These are phyloP conservation scores for Champsocephalus esox DNA, from an alignment of 2,797 vertebrate genomes.

Conservation along the genomic window DNA sequence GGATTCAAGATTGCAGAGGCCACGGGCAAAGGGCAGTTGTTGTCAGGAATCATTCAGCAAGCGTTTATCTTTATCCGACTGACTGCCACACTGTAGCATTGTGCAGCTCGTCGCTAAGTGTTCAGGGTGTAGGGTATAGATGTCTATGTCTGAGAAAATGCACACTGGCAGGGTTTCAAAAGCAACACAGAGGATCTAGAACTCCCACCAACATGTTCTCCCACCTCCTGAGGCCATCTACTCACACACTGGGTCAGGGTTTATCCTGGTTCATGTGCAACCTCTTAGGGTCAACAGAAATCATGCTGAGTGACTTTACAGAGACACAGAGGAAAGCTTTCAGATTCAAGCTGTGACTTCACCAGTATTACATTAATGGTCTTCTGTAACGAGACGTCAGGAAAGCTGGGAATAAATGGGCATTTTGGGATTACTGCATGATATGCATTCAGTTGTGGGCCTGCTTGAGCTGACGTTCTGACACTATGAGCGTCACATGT, in stretches of 20 bases:
- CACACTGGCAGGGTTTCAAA: constrained; percentile 74
- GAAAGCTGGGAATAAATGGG: constrained; percentile 26
- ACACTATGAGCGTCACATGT: constrained; percentile 28
- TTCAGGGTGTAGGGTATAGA: constrained; percentile 60
- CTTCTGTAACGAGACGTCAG: constrained; percentile 39
- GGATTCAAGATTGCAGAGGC: constrained; percentile 61
- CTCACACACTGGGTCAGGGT: constrained; percentile 78
- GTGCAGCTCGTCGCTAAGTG: constrained; percentile 54
- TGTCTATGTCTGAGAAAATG: constrained; percentile 74
- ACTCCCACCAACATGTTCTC: constrained; percentile 71
- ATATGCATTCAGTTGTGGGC: constrained; percentile 19
- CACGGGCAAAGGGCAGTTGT: constrained; percentile 66
- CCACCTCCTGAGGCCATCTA: constrained; percentile 68
- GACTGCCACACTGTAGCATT: constrained; percentile 49
- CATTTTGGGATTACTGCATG: constrained; percentile 27
- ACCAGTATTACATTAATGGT: constrained; percentile 44
- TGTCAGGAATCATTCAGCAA: constrained; percentile 73
- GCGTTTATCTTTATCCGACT: constrained; percentile 70
- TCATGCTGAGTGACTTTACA: constrained; percentile 54
- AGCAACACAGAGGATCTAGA: constrained; percentile 78
- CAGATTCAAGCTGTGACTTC: constrained; percentile 67
- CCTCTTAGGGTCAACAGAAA: constrained; percentile 74
- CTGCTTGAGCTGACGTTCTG: constrained; percentile 27
- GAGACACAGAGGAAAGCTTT: constrained; percentile 67
- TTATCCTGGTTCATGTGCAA: constrained; percentile 79